phyloP scores from a whole-genome alignment of 1,140 invertebrate genomes.

The Forficula auricularia region DNA sequence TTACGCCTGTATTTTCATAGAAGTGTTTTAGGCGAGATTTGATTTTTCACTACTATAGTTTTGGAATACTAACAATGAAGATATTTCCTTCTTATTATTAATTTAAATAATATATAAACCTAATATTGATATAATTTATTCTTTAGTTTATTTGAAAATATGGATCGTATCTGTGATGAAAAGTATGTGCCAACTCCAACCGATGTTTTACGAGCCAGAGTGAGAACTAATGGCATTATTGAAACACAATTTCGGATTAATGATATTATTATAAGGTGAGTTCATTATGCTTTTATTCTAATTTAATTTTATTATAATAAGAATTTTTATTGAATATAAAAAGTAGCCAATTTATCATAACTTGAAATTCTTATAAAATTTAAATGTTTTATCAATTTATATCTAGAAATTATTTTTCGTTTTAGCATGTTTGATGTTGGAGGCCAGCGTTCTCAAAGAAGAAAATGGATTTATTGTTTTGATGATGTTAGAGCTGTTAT shows the following conservation, averaged over 20 bases:
- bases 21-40: no score
- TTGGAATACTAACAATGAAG: no score
- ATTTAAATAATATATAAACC: neutral
- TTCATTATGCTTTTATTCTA: no score
- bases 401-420: constrained; percentile 9
- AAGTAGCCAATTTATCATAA: constrained; percentile 2
- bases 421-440: constrained; percentile 45
- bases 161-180: constrained; percentile 41
- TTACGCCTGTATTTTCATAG: no score
- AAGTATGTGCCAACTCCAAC: constrained; percentile 53
- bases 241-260: constrained; percentile 58
- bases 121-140: neutral
- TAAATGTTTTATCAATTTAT: constrained; percentile 8
- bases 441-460: constrained; percentile 51
- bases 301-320: constrained; percentile 1
- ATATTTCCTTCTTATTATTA: constrained; percentile 12
- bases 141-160: constrained; percentile 51
- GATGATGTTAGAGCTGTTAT: constrained; percentile 45
- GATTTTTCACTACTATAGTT: neutral
- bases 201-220: constrained; percentile 50
- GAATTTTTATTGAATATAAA: neutral
- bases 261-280: constrained; percentile 39
- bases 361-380: constrained; percentile 17
- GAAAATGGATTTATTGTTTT: constrained; percentile 61
- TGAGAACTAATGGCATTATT: constrained; percentile 57